Evolutionary conservation across 2,797 vertebrate species (phyloP), one percentile per base, ranked within the genome.

Genomic region (Artibeus lituratus): DNA sequence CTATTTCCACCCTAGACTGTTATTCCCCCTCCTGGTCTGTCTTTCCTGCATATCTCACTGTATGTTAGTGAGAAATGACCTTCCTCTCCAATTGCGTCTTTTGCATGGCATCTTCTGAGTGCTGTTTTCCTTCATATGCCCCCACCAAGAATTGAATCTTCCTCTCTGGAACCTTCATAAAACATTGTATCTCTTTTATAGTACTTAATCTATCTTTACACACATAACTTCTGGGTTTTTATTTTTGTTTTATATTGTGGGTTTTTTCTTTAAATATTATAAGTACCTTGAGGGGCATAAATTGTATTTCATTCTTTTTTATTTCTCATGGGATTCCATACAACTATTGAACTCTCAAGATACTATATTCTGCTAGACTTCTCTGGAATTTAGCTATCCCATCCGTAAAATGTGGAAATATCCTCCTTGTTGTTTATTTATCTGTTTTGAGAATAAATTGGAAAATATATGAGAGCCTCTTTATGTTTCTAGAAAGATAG

Each of bases 231-330:
- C 7, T 91, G 11, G 1, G 2, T 87, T 74, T 81, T 69, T 74
- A 19, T 67, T 86, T 94, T 69, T 70, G 21, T 39, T 83, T 51
- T 86, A 42, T 69, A 11, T 83, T 72, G 32, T 88, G 53, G 10
- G 35, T 35, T 95, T 97, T 97, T 83, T 93, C 35, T 87, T 90
- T 95, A 74, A 90, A 94, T 2, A 70, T 65, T 70, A 0, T 84
- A 93, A 81, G 49, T 94, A 72, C 55, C 24, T 73, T 44, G 15
- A 83, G n/a, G n/a, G 11, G 5, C 51, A 74, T 12, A 26, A 12
- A 55, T 74, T 96, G 0, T 91, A 86, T 90, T 90, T 67, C 32
- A n/a, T 65, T 87, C n/a, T 74, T 83, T 92, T 81, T 90, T 49
- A 29, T 57, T 89, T 49, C 32, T 84, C 84, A 57, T 53, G 51